Base-by-base conservation (phyloP, 1,140 invertebrate genomes). In the Zaprionus taronus region DNA sequence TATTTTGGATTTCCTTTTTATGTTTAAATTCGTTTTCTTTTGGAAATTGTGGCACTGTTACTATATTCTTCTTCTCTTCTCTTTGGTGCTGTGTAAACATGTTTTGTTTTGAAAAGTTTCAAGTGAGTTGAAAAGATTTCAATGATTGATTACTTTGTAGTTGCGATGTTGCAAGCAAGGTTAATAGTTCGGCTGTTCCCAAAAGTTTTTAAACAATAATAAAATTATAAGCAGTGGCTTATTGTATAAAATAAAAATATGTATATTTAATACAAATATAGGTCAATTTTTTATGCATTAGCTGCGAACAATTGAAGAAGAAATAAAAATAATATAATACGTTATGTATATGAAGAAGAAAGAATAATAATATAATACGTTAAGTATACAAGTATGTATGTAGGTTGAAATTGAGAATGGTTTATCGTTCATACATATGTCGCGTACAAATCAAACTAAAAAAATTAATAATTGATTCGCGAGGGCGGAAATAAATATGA, bases 241-340 rank as follows among this genome's bases (percentile, higher is more conserved):
- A 26, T 26, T 26, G 24, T 26, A 26, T 0, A 26, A 26, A 5
- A 87, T 72, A 83, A 80, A 76, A 72, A 86, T 83, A 89, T 83
- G 63, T 76, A 89, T 81, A 81, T 89, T 87, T 87, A 68, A 81
- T 79, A 68, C 44, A 79, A 89, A 89, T 76, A 55, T 89, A 72
- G 84, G 81, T 89, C 78, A 81, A 83, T 89, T 89, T 81, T 89
- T 81, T 84, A 81, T 83, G 73, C 78, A 83, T 78, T 86, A 85
- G 64, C 68, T 41, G 28, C 34, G 38, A 31, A 77, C 41, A 69
- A 44, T n/a, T 6, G 5, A 38, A 15, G 14, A 15, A 15, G 51
- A 67, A 34, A 71, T 26, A 26, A 26, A 0, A 5, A 26, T 0
- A 26, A 26, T 26, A 26, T 26, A 26, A 26, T 1, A 26, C 31